Evolutionary conservation across 2,113 vertebrate genomes (phyloP).

Genomic region (Psilopsiagon aymara): DNA sequence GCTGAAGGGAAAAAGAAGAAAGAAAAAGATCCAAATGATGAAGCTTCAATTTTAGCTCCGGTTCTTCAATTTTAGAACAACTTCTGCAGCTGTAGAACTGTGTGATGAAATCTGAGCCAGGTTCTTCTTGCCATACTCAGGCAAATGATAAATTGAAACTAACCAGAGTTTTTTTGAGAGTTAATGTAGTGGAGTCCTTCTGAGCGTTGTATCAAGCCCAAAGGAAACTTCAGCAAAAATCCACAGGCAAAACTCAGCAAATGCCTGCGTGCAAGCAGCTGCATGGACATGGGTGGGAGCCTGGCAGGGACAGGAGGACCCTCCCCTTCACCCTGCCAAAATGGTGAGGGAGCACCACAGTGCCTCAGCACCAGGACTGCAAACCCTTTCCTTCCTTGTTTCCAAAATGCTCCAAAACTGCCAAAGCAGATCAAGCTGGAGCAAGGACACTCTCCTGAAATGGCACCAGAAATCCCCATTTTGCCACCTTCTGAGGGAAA

Average conservation of each 20-base stretch:
- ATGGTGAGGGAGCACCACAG: background rate
- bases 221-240: slow-evolving; percentile 48
- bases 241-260: background rate
- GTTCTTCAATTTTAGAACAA: background rate
- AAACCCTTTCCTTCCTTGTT: background rate
- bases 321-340: background rate
- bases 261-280: background rate
- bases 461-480: background rate
- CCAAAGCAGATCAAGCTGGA: background rate
- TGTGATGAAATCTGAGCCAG: slow-evolving; percentile 26
- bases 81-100: slow-evolving; percentile 19
- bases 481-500: background rate
- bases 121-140: background rate
- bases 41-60: slow-evolving; percentile 13
- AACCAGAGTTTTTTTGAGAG: slow-evolving; percentile 16
- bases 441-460: background rate
- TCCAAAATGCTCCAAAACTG: background rate
- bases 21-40: background rate
- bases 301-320: rapidly evolving
- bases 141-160: slow-evolving; percentile 15
- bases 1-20: background rate
- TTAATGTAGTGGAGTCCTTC: background rate
- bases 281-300: background rate
- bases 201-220: background rate
- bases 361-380: background rate